Evolutionary conservation across 2,797 vertebrate species (phyloP), one percentile per base, ranked within the genome.

Genomic region (Spea hammondii): DNA sequence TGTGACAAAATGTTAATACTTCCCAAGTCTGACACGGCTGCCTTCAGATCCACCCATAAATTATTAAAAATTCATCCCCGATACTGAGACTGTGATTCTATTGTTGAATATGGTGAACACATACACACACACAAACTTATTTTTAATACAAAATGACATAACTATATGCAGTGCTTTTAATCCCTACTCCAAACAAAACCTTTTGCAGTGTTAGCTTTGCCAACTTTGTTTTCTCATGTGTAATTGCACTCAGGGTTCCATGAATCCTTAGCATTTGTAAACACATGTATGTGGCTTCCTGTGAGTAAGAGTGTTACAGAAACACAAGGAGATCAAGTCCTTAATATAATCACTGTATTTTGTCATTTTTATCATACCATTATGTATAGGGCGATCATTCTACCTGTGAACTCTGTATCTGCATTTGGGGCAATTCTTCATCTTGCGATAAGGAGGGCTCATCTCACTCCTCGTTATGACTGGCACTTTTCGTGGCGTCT

Each of bases 101-200:
- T 32, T 32, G 32, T 32, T 32, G 32, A 32, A 32, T 32, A 32
- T 32, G 32, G 3, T 32, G 32, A 32, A 32, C 32, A 32, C 32
- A 32, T 32, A 32, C 32, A 32, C 32, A 32, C 32, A 32, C 32
- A 32, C n/a, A 17, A 62, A 62, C 14, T 62, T 62, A 62, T 62
- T 12, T 62, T 62, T 62, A 62, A 62, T 62, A 62, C 59, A 62
- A 62, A 62, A 14, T 62, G 14, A 57, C 32, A 32, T 32, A 57
- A 11, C 5, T 57, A 5, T 13, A 57, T 2, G n/a, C n/a, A 13
- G 11, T 62, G n/a, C 2, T 62, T 17, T 62, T 62, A 6, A 17
- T 62, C 9, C 59, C 32, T 10, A n/a, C 8, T 12, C 55, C 14
- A 62, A 62, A 62, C 5, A 62, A 6, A 32, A 62, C 59, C 1